Base-by-base conservation (phyloP, 1,140 invertebrate species). In the Cydia amplana region DNA sequence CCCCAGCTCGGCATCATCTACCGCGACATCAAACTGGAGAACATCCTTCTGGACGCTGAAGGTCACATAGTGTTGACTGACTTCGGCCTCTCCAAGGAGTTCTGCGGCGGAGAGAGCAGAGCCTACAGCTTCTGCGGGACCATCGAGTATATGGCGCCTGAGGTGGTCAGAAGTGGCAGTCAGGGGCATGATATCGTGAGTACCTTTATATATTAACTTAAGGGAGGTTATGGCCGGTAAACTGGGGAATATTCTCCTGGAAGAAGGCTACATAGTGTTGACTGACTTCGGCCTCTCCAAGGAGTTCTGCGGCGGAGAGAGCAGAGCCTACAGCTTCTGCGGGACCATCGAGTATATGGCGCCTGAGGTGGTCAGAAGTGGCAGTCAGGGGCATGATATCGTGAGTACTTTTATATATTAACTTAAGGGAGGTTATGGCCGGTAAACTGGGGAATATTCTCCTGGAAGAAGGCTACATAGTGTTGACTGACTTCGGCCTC, bases 121-220 rank as follows among this genome's bases (percentile, higher is more conserved):
- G 97, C 99, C 0, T 99, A 98, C 93, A 99, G 98, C 20, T 99
- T 99, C 93, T 99, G 99, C 93, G 99, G 99, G 25, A 99, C 98
- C 64, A 97, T 99, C 78, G 98, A 99, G 87, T 98, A 98, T 86
- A 98, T 98, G 98, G 97, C 98, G 3, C 98, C 98, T 2, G 98
- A 99, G 93, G 96, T 99, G 16, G 97, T 99, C 40, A 93, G 95
- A 78, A 96, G 96, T 67, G 96, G 96, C 74, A 95, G 94, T 60
- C 94, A 95, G 73, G 98, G 98, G 40, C 98, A 99, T 91, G 97
- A 98, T 95, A 96, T 97, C 88, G 97, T 97, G 91, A 97, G 96
- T 96, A 78, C 73, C 9, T 63, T 23, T 51, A 76, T 28, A 51
- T 75, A 64, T 76, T 78, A 63, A 9, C 9, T 46, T 63, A 5